Evolutionary conservation across 2,797 vertebrate genomes (phyloP), one percentile per base, ranked within the genome.

Genomic region (Apogon talboti): DNA sequence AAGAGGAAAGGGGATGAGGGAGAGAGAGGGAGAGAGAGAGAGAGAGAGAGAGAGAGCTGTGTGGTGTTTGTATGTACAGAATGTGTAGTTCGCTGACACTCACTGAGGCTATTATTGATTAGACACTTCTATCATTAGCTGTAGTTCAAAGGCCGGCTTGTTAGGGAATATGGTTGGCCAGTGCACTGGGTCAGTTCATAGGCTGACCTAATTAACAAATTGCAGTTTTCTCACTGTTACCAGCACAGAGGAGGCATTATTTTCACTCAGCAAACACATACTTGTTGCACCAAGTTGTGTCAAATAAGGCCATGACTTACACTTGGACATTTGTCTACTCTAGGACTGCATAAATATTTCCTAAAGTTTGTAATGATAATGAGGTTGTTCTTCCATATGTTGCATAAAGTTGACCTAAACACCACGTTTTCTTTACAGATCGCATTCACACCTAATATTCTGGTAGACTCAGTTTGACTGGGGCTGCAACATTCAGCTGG

Each of bases 61-160:
- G 67, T 15, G 64, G 33, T 48, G 9, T 62, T 14, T 49, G 35
- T 28, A 19, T 33, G 42, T 43, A 43, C 11, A 35, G 55, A 64
- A 40, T 48, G 77, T 68, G 66, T 37, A 58, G 59, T 71, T 81
- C 56, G 66, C 54, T 47, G 66, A 69, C 41, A 62, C 80, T 82
- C 71, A 62, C 37, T 78, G 76, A 77, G 71, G 76, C 61, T 72
- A 13, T 68, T 79, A 90, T 91, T 82, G 89, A 90, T 87, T 42
- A 42, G 50, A 57, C 61, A 42, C 67, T 76, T 76, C 67, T 74
- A 66, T 84, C 69, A 87, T 82, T 87, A 84, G 82, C 73, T 56
- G 63, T 76, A 58, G 71, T 79, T 76, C 65, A 79, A 54, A 66
- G 61, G 67, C 38, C 62, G 65, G 41, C 47, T 62, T 60, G 71